Evolutionary conservation across 1,140 invertebrate species (phyloP), one percentile per base, ranked within the genome.

Genomic region (Drosophila rufa): DNA sequence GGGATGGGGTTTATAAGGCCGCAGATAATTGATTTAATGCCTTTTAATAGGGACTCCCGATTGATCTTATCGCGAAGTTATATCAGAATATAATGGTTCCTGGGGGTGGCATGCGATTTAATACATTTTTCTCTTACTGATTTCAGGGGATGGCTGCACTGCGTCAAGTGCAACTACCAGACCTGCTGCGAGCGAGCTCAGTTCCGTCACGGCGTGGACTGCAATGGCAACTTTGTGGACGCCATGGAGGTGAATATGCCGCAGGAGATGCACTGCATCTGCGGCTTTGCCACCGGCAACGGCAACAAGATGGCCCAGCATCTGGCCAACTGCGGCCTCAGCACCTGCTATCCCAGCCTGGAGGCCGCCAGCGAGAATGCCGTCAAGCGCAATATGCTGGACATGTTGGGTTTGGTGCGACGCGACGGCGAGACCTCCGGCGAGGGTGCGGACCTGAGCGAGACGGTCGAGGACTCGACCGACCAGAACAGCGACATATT

Each of bases 141-240:
- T 73, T 78, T 0, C 90, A 97, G 96, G 2, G 96, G 96, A 0
- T 94, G 95, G 86, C 94, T 96, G 71, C 94, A 93, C 64, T 98
- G 97, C 92, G 94, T 94, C 46, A 95, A 96, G 68, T 98, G 97
- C 83, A 94, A 95, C 70, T 98, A 95, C 86, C 94, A 95, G 51
- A 96, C 96, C 6, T 96, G 95, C 64, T 97, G 97, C 92, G 95
- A 95, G 92, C 94, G 95, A 62, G 96, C 96, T 1, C 96, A 97
- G 93, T 94, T 95, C 78, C 94, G 95, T 55, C 97, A 97, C 93
- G 94, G 94, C 62, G 93, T 94, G 68, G 93, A 94, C 92, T 95
- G 96, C 94, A 92, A 95, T 93, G 93, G 93, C 80, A 92, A 85
- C 57, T 86, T 90, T 38, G 79, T 80, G 40, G 57, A 93, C 94